A percentile compares a stretch with the other conserved stretches of the same genome.
Evolutionary conservation across 2,797 vertebrate species (phyloP).

Genomic region (Tapirus indicus): DNA sequence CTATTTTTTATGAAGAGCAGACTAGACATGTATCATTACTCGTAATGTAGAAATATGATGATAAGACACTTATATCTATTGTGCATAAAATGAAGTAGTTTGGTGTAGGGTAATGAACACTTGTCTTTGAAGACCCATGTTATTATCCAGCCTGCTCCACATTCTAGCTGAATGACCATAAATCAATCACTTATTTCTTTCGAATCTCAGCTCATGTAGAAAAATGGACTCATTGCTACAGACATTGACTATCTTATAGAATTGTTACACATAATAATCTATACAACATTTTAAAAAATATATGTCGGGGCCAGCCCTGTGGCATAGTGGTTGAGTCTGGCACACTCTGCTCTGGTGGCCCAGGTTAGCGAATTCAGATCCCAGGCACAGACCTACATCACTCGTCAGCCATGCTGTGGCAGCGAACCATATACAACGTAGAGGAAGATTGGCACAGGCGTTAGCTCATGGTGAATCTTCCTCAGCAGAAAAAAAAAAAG

Average conservation of each 20-base stretch:
- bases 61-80: background rate
- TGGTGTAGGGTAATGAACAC: background rate
- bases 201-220: background rate
- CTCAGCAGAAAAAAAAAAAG: background rate
- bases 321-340: no score
- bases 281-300: background rate
- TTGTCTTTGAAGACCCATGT: background rate
- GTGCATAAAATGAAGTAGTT: background rate
- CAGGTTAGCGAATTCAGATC: no score
- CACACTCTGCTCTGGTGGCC: no score
- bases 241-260: background rate
- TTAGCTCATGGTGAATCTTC: no score
- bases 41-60: background rate
- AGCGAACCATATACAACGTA: no score
- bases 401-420: no score
- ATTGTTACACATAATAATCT: background rate
- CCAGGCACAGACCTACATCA: no score
- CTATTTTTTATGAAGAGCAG: background rate
- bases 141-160: background rate
- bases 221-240: background rate
- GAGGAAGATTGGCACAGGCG: no score
- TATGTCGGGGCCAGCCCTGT: background rate
- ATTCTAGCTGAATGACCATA: constrained; percentile 7
- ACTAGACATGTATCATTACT: background rate
- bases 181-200: constrained; percentile 26